Percentiles rank a stretch among this genome's conserved stretches.
phyloP scores from a whole-genome alignment of 2,113 vertebrate genomes.

The Semnornis frantzii region DNA sequence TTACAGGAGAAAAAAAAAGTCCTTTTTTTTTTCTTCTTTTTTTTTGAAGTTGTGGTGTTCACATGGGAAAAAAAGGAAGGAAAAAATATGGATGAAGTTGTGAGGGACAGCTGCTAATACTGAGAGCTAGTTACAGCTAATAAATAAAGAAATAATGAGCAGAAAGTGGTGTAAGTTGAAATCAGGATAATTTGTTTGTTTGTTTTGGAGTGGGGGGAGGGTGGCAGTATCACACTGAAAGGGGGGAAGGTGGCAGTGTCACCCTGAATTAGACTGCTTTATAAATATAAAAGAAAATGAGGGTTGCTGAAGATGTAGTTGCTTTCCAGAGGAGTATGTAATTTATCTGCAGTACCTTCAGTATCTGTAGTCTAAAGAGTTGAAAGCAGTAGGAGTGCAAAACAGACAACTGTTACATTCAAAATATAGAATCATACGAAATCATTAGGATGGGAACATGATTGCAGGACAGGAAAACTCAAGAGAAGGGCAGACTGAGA shows the following conservation, averaged over 20 bases:
- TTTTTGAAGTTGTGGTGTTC: background rate
- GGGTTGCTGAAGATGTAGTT: background rate
- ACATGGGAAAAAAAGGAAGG: background rate
- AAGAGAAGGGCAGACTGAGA: background rate
- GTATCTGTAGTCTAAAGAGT: background rate
- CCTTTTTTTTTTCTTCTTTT: background rate
- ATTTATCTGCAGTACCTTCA: background rate
- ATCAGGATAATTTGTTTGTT: background rate
- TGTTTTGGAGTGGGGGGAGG: background rate
- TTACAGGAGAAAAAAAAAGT: background rate
- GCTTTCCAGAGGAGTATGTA: background rate
- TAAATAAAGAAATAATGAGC: background rate
- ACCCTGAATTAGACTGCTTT: background rate
- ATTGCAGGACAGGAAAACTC: background rate
- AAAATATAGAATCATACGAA: background rate
- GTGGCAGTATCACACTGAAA: background rate
- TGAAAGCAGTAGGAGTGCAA: background rate
- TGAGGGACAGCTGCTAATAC: background rate
- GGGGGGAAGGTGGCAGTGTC: background rate
- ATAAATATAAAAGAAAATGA: background rate
- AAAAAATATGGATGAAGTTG: background rate
- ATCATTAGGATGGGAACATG: background rate
- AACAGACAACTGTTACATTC: background rate
- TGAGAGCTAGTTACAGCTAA: background rate
- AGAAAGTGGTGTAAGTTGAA: background rate